Conservation (phyloP, 2,888 invertebrate species). For the Apodemia zela region DNA sequence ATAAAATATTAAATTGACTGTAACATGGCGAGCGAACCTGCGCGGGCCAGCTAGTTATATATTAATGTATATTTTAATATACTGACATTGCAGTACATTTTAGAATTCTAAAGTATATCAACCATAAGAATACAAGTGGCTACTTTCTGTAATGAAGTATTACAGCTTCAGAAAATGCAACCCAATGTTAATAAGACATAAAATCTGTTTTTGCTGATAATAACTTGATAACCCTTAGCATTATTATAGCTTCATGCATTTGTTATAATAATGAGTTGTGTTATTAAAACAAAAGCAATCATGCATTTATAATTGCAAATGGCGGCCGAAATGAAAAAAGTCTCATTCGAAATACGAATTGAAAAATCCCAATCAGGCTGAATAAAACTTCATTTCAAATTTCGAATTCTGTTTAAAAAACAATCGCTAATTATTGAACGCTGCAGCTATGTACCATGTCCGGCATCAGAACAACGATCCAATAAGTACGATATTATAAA, state of each 20-base stretch:
- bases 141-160: neutral
- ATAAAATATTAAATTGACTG: too few relatives aligned
- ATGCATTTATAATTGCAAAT: slow-evolving; percentile 38
- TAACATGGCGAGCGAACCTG: too few relatives aligned
- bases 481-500: slow-evolving; percentile 35
- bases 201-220: slow-evolving; percentile 19
- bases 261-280: slow-evolving; percentile 28
- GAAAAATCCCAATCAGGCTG: slow-evolving; percentile 56
- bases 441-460: slow-evolving; percentile 50
- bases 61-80: too few relatives aligned
- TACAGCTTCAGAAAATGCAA: neutral
- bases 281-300: slow-evolving; percentile 38
- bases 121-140: neutral
- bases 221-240: neutral
- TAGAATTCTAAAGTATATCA: neutral
- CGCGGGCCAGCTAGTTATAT: too few relatives aligned
- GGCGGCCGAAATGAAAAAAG: slow-evolving; percentile 38
- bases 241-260: slow-evolving; percentile 24
- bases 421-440: slow-evolving; percentile 73
- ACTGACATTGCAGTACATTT: too few relatives aligned
- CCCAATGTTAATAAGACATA: neutral
- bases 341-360: slow-evolving; percentile 52
- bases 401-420: slow-evolving; percentile 70
- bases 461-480: slow-evolving; percentile 40
- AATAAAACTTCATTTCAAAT: slow-evolving; percentile 74